A percentile compares a stretch with the other conserved stretches of the same genome.
phyloP scores from a whole-genome alignment of 2,113 vertebrate genomes.

The Oceanites oceanicus region DNA sequence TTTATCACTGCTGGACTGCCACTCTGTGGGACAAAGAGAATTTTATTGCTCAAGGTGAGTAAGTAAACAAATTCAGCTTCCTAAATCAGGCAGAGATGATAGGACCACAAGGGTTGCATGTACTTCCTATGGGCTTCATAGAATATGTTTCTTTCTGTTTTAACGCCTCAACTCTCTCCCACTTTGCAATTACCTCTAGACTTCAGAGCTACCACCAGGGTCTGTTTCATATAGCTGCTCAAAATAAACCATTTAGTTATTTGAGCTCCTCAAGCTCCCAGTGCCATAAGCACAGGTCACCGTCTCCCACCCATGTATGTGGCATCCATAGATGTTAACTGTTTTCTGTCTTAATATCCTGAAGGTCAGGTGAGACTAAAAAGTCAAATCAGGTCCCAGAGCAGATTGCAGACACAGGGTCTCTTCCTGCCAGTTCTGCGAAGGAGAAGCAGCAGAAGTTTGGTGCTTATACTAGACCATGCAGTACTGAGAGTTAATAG shows the following conservation, averaged over 20 bases:
- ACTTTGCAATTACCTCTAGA: neutral
- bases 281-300: neutral
- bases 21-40: neutral
- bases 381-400: neutral
- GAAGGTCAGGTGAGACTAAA: neutral
- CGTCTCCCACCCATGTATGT: neutral
- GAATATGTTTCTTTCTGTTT: neutral
- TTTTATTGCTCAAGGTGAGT: neutral
- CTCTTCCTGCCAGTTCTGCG: neutral
- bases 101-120: neutral
- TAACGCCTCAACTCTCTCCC: neutral
- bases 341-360: neutral
- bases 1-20: neutral
- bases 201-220: neutral
- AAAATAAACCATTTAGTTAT: neutral
- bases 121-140: neutral
- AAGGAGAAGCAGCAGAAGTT: neutral
- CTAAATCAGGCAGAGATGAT: neutral
- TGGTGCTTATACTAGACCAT: neutral
- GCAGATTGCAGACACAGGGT: neutral
- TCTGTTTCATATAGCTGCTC: neutral
- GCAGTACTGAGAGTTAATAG: neutral
- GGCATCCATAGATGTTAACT: neutral
- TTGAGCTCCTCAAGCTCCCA: neutral
- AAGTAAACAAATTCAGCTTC: neutral